Percentiles rank a stretch among this genome's conserved stretches.
phyloP scores from a whole-genome alignment of 2,888 invertebrate species.

The Spilarctia lutea region DNA sequence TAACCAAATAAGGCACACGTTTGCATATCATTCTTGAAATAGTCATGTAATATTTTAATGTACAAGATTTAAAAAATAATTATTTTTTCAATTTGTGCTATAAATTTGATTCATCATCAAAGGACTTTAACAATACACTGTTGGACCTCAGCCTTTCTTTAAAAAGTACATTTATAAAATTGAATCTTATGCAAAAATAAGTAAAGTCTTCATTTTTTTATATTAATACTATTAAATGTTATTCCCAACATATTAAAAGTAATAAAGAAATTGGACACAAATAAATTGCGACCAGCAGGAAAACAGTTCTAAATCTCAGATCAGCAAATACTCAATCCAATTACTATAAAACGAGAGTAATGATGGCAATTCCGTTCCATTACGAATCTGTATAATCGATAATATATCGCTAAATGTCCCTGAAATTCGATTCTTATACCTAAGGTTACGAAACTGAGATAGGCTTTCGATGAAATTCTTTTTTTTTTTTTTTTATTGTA shows the following conservation, averaged over 20 bases:
- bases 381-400: conserved; percentile 24
- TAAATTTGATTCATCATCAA: no score
- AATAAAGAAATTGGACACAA: background rate
- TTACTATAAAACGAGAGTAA: conserved; percentile 33
- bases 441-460: conserved; percentile 9
- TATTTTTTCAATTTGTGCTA: no score
- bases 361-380: conserved; percentile 27
- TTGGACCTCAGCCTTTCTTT: no score
- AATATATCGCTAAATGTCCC: conserved; percentile 34
- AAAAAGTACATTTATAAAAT: no score
- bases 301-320: conserved; percentile 12
- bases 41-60: no score
- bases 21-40: no score
- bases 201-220: no score
- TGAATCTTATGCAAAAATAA: background rate
- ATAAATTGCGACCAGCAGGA: background rate
- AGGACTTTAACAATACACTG: no score
- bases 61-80: no score
- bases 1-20: no score
- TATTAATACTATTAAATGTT: no score
- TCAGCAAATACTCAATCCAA: conserved; percentile 32
- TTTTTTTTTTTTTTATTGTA: no score
- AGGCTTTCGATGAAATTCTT: background rate
- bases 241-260: background rate
- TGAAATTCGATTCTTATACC: conserved; percentile 21